Base-by-base conservation (phyloP, 2,888 invertebrate genomes). In the Spisula solida region DNA sequence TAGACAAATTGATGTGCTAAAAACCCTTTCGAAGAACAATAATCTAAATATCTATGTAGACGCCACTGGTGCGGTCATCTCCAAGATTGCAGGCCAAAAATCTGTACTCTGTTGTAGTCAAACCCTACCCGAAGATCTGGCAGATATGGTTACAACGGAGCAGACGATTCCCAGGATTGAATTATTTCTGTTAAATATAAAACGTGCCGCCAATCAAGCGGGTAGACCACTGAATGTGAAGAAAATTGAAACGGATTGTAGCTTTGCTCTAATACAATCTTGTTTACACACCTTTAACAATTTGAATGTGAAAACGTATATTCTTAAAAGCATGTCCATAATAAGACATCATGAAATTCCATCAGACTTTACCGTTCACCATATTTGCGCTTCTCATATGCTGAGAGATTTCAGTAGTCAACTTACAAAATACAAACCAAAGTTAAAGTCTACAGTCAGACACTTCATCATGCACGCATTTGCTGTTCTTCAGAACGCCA, bases 121-220 rank as follows among this genome's bases (percentile, higher is more conserved):
- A 48, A 51, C 48, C 81, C 4, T 8, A 81, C n/a, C 16, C 2
- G 10, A 48, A 41, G 1, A 6, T 51, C 14, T 81, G 1, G 81
- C 81, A 47, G 81, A 29, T n/a, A 81, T 81, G 81, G 0, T 81
- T 20, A 81, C 81, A 4, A 81, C 81, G 48, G 47, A 81, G 14
- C 81, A 81, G 1, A 16, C 51, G 0, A 81, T 81, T 48, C 81
- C 48, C 16, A 41, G 81, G 48, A 81, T 47, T 81, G 81, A 81
- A 20, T 20, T 81, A 6, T 81, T 47, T 81, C 25, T 81, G n/a
- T 1, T 1, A 6, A 80, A 34, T 41, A 8, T 80, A 14, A 80
- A 41, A 80, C n/a, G n/a, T n/a, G n/a, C n/a, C n/a, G n/a, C n/a
- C n/a, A n/a, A n/a, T n/a, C 1, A 47, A 80, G 12, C 80, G n/a